Percentiles rank a stretch among this genome's conserved stretches.
Evolutionary conservation across 2,888 invertebrate genomes (phyloP).

Genomic region (Papilio gigon): DNA sequence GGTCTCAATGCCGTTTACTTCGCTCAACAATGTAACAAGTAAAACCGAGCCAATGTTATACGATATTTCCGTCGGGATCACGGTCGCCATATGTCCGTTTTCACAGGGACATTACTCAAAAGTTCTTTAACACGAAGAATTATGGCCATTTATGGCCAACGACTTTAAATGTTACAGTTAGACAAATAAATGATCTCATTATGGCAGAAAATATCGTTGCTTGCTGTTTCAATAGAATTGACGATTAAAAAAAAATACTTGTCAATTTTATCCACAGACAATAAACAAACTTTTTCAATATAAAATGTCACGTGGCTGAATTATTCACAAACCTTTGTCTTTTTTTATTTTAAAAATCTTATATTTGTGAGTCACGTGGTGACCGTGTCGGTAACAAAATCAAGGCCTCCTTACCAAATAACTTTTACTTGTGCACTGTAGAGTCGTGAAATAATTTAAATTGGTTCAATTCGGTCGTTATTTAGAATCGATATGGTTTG

Average conservation of each 20-base stretch:
- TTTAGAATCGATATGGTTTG: background rate
- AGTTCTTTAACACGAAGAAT: constrained; percentile 17
- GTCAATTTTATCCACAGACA: too few relatives aligned
- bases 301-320: too few relatives aligned
- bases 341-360: constrained; percentile 6
- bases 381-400: constrained; percentile 41
- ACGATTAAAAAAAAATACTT: too few relatives aligned
- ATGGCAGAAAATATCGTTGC: background rate
- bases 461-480: constrained; percentile 4
- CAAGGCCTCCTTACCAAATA: constrained; percentile 48
- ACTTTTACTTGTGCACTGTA: constrained; percentile 47
- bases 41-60: constrained; percentile 38
- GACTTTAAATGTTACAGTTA: too few relatives aligned
- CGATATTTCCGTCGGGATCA: constrained; percentile 43
- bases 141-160: too few relatives aligned
- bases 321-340: background rate
- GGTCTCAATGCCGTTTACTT: constrained; percentile 61
- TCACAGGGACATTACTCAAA: background rate
- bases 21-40: constrained; percentile 46
- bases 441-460: constrained; percentile 26
- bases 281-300: too few relatives aligned
- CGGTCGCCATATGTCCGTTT: constrained; percentile 29
- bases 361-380: background rate
- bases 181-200: too few relatives aligned
- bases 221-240: too few relatives aligned